Evolutionary conservation across 1,140 invertebrate species (phyloP), one percentile per base, ranked within the genome.

Genomic region (Drosophila tsacasi): DNA sequence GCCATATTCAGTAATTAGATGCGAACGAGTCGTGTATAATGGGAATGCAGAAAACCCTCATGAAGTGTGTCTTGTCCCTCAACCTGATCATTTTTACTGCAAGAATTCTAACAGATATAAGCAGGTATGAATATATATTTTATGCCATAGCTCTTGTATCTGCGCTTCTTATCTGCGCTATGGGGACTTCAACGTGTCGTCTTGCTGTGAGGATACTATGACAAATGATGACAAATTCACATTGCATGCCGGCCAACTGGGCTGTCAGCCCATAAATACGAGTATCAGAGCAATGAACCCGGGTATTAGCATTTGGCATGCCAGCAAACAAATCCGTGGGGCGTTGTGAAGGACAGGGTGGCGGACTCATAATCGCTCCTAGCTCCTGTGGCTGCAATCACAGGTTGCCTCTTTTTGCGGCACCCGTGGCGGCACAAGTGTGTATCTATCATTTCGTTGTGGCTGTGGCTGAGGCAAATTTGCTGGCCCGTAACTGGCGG

Each of bases 141-240:
- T n/a, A 1, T n/a, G 27, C 3, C 12, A 2, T n/a, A 25, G 21
- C 50, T 25, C 15, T 37, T 21, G 19, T 37, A 54, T 54, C 30
- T 35, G 12, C 10, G 30, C 13, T 50, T 15, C 27, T 9, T 50
- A 25, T 23, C 49, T 40, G 9, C 25, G 1, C 32, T 39, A 5
- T 13, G 42, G 10, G 50, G 30, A 32, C 12, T 17, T 46, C n/a
- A 21, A 37, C 13, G 30, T 35, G 54, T 21, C 44, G 63, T 19
- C 30, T 60, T 7, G 17, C n/a, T 21, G 25, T 3, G 35, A 57
- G 40, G 42, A 76, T 83, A 64, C 61, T 77, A 61, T 84, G 85
- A 84, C 84, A 87, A 84, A 84, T 81, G 75, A 66, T 87, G 84
- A 79, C 84, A 87, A 89, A 78, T 84, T 68, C 69, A 64, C 83